Conservation (phyloP, 1,140 invertebrate species). For the Eupeodes corollae region DNA sequence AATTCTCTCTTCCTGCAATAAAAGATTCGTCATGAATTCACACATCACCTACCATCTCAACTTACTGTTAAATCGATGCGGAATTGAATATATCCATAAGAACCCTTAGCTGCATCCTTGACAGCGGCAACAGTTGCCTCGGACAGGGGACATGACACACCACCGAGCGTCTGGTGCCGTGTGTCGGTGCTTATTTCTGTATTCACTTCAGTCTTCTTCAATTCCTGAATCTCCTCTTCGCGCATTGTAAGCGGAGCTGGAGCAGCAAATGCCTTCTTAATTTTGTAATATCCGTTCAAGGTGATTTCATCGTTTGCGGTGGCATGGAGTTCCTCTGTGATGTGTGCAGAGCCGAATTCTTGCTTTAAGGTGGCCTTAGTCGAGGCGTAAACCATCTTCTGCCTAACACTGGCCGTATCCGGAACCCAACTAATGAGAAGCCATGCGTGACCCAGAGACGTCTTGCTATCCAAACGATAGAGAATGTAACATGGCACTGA, state of each 20-base stretch:
- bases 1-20: constrained; percentile 22
- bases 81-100: constrained; percentile 65
- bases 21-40: no score
- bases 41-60: no score
- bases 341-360: constrained; percentile 84
- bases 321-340: constrained; percentile 47
- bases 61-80: constrained; percentile 46
- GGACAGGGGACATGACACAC: constrained; percentile 86
- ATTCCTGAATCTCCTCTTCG: constrained; percentile 77
- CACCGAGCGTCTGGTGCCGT: constrained; percentile 81
- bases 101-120: constrained; percentile 48
- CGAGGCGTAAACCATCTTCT: constrained; percentile 98
- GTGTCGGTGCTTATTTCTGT: constrained; percentile 73
- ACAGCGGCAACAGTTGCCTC: constrained; percentile 68
- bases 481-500: constrained; percentile 90
- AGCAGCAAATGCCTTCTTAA: constrained; percentile 62
- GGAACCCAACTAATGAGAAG: constrained; percentile 90
- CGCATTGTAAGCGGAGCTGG: constrained; percentile 80
- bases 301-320: constrained; percentile 62
- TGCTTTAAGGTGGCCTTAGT: constrained; percentile 95
- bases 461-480: constrained; percentile 73
- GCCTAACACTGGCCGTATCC: constrained; percentile 74
- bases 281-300: constrained; percentile 67
- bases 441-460: constrained; percentile 81
- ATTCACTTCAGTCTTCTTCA: constrained; percentile 63